phyloP scores from a whole-genome alignment of 2,797 vertebrate species.

The Artibeus lituratus region DNA sequence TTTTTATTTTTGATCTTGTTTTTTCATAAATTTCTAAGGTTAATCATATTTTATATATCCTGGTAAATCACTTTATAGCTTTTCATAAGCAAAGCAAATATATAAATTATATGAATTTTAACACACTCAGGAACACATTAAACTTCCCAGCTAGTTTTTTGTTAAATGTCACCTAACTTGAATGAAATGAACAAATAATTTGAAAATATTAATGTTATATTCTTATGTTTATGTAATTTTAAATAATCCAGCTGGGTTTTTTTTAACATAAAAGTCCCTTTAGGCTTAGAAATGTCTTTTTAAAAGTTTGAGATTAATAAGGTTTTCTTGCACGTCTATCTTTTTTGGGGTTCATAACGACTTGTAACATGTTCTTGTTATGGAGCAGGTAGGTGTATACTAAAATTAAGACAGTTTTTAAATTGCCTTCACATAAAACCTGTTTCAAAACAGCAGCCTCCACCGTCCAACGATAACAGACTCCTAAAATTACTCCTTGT shows the following conservation, averaged over 20 bases:
- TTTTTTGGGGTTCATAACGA: background rate
- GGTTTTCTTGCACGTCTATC: slow-evolving; percentile 1
- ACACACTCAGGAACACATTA: background rate
- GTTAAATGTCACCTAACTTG: slow-evolving; percentile 12
- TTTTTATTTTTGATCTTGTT: background rate
- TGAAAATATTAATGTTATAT: background rate
- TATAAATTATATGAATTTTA: background rate
- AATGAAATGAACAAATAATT: background rate
- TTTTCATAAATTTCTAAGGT: background rate
- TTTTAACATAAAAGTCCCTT: background rate
- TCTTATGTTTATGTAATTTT: slow-evolving; percentile 30
- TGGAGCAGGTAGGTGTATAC: background rate
- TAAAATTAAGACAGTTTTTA: slow-evolving; percentile 20
- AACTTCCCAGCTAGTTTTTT: slow-evolving; percentile 5
- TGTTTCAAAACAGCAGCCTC: slow-evolving; percentile 30
- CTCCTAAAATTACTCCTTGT: slow-evolving; percentile 14
- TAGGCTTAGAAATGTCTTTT: slow-evolving; percentile 35
- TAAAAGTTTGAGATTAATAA: slow-evolving; percentile 21
- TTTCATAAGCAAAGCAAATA: background rate
- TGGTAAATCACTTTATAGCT: background rate
- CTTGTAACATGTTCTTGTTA: background rate
- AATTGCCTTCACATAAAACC: background rate
- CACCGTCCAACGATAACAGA: background rate
- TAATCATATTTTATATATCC: background rate
- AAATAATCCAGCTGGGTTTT: background rate